These are phyloP conservation scores for Hybos culiciformis DNA, from an alignment of 2,888 invertebrate species.

Conservation along the genomic window DNA sequence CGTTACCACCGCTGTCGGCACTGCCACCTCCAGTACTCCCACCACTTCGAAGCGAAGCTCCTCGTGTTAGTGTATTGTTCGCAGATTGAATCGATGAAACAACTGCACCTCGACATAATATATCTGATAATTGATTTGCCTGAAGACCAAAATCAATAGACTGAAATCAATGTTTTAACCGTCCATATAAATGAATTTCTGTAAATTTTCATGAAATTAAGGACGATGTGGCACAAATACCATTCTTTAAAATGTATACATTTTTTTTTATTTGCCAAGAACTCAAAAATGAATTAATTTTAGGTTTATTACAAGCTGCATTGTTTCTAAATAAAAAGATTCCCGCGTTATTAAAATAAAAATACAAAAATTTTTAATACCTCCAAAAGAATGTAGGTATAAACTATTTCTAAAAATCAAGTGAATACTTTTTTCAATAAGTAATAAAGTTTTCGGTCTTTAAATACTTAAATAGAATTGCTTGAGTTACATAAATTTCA, in stretches of 20 bases:
- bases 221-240: slow-evolving; percentile 11
- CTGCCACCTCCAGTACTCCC: background rate
- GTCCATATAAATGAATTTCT: slow-evolving; percentile 9
- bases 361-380: background rate
- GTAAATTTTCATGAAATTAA: too few species aligned
- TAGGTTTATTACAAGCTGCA: background rate
- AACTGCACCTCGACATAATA: slow-evolving; percentile 36
- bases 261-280: background rate
- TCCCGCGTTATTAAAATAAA: background rate
- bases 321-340: background rate
- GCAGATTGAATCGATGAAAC: slow-evolving; percentile 37
- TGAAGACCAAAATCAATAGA: slow-evolving; percentile 37
- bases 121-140: slow-evolving; percentile 38
- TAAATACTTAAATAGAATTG: too few species aligned
- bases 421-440: background rate
- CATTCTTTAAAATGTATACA: background rate
- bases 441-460: too few species aligned
- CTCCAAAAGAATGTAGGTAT: background rate
- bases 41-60: slow-evolving; percentile 31
- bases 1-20: background rate
- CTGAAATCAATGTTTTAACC: slow-evolving; percentile 20
- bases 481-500: too few species aligned
- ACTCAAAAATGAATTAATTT: background rate
- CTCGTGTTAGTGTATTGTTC: slow-evolving; percentile 35
- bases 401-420: background rate